These are phyloP conservation scores for Mustela lutreola DNA, from an alignment of 2,113 vertebrate species.

Conservation along the genomic window DNA sequence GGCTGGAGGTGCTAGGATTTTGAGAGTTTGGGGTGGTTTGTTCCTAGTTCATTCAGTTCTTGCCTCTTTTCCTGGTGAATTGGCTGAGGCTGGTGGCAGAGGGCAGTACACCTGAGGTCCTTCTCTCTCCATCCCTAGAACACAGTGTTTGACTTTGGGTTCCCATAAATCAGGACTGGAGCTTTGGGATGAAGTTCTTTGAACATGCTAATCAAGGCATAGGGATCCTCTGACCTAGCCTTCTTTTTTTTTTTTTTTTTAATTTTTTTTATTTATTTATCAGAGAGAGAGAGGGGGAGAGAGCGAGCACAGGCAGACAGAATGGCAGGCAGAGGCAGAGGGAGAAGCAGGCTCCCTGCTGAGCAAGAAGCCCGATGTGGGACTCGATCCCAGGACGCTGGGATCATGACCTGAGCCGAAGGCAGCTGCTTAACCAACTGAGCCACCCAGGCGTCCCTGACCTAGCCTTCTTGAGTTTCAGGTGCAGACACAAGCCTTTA, in stretches of 20 bases:
- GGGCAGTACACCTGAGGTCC: not conserved
- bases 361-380: too few species aligned
- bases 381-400: too few species aligned
- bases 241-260: too few species aligned
- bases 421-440: too few species aligned
- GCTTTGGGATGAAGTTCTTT: constrained; percentile 46
- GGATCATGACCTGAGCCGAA: too few species aligned
- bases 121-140: constrained; percentile 19
- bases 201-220: constrained; percentile 33
- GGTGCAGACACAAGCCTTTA: constrained; percentile 11
- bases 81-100: not conserved
- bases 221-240: not conserved
- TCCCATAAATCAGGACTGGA: constrained; percentile 47
- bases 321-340: too few species aligned
- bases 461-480: constrained; percentile 43
- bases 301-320: too few species aligned
- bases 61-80: not conserved
- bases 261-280: too few species aligned
- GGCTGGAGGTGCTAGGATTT: constrained; percentile 15
- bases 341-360: too few species aligned
- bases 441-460: too few species aligned
- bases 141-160: constrained; percentile 45
- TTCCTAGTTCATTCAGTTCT: constrained; percentile 29
- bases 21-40: constrained; percentile 15
- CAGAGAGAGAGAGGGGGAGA: too few species aligned